Evolutionary conservation across 1,140 invertebrate species (phyloP).

Genomic region (Drosophila tristis): DNA sequence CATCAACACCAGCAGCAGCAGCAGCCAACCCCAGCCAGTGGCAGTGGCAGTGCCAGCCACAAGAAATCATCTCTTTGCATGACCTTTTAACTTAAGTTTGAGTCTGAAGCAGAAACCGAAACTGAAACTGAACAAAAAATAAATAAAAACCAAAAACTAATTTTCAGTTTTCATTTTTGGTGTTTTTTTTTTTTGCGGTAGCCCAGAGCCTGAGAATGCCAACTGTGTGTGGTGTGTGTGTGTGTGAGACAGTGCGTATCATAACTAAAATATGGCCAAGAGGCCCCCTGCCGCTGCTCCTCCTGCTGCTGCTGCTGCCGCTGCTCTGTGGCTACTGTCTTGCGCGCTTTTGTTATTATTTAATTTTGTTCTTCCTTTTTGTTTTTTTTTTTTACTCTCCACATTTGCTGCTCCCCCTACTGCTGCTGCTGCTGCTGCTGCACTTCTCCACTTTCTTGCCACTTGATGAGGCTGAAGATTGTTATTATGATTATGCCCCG

Average conservation of each 20-base stretch:
- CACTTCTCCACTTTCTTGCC: conserved; percentile 42
- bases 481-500: conserved; percentile 49
- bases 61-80: conserved; percentile 51
- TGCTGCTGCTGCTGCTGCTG: not conserved
- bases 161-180: conserved; percentile 63
- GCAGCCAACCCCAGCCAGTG: not conserved
- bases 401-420: not conserved
- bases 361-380: conserved; percentile 66
- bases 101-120: conserved; percentile 43
- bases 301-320: not conserved
- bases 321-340: conserved; percentile 63
- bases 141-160: conserved; percentile 59
- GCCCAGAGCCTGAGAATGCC: conserved; percentile 12
- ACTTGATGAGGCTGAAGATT: conserved; percentile 56
- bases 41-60: conserved; percentile 11
- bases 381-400: conserved; percentile 13
- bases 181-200: conserved; percentile 21
- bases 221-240: conserved; percentile 5
- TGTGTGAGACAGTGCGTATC: conserved; percentile 17
- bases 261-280: not conserved
- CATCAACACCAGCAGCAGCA: conserved; percentile 15
- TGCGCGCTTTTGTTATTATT: conserved; percentile 76
- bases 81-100: conserved; percentile 28
- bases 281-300: no score
- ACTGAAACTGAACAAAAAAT: not conserved